Conservation (phyloP, 2,888 invertebrate genomes). For the Auanema sp. region DNA sequence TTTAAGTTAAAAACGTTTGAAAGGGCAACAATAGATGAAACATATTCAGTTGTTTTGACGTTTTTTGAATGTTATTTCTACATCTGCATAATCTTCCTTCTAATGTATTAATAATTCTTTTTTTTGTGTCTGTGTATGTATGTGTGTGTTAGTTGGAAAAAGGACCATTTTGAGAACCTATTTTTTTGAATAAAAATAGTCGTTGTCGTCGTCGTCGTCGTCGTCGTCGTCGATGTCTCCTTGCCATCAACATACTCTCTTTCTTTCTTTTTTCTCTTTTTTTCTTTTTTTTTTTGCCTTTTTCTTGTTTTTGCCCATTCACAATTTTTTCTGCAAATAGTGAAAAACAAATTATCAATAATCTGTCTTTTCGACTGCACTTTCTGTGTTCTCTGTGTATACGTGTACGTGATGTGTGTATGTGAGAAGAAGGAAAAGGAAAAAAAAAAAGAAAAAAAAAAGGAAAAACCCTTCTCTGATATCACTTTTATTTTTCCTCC, state of each 20-base stretch:
- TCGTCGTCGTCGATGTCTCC: not conserved
- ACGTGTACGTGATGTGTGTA: too few relatives aligned
- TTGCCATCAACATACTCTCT: too few relatives aligned
- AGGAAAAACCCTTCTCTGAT: too few relatives aligned
- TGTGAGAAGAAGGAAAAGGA: too few relatives aligned
- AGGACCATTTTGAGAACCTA: not conserved
- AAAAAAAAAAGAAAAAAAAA: too few relatives aligned
- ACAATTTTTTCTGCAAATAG: not conserved
- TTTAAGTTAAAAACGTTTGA: not conserved
- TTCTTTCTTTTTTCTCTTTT: not conserved
- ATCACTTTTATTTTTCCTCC: too few relatives aligned
- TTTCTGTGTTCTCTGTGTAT: too few relatives aligned
- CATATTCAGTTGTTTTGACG: not conserved
- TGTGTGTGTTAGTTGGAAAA: too few relatives aligned
- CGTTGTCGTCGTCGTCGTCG: not conserved
- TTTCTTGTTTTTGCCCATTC: not conserved
- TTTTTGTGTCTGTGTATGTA: too few relatives aligned
- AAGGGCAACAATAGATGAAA: conserved; percentile 1
- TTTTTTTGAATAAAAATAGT: conserved; percentile 3
- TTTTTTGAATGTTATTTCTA: too few relatives aligned
- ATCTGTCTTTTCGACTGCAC: not conserved
- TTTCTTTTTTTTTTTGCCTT: conserved; percentile 2
- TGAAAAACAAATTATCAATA: not conserved
- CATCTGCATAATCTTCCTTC: too few relatives aligned
- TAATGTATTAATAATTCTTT: too few relatives aligned